phyloP scores from a whole-genome alignment of 2,113 vertebrate genomes.

The Hiodon tergisus region DNA sequence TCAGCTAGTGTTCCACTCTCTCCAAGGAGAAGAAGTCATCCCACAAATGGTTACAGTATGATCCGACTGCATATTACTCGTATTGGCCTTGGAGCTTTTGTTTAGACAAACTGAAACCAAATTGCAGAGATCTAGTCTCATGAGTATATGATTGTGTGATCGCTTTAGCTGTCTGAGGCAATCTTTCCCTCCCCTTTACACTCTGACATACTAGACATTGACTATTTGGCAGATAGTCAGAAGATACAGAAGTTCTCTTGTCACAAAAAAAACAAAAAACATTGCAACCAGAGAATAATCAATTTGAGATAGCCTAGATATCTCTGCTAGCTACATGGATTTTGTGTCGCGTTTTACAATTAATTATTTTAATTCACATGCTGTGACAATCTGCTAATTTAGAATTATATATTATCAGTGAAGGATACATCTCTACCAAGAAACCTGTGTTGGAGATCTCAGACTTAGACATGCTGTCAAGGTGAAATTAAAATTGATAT shows the following conservation, averaged over 20 bases:
- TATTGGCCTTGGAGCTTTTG: slow-evolving; percentile 17
- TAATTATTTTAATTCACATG: too few relatives aligned
- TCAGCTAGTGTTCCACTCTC: slow-evolving; percentile 10
- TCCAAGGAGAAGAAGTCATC: background rate
- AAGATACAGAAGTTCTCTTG: slow-evolving; percentile 46
- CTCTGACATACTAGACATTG: slow-evolving; percentile 45
- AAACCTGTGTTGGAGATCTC: too few relatives aligned
- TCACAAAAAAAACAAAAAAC: slow-evolving; percentile 27
- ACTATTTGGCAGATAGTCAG: slow-evolving; percentile 56
- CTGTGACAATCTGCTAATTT: too few relatives aligned
- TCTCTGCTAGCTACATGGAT: too few relatives aligned
- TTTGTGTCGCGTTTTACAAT: too few relatives aligned
- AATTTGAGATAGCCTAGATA: too few relatives aligned
- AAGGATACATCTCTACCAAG: too few relatives aligned
- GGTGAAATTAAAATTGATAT: too few relatives aligned
- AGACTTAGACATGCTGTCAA: too few relatives aligned
- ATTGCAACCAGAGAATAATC: background rate
- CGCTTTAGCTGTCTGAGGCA: slow-evolving; percentile 51
- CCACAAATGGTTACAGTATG: slow-evolving; percentile 26
- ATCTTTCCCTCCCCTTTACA: slow-evolving; percentile 51
- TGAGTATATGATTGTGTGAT: slow-evolving; percentile 52
- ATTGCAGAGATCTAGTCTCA: slow-evolving; percentile 50
- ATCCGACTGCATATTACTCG: slow-evolving; percentile 13
- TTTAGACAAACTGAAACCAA: slow-evolving; percentile 39
- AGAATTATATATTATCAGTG: too few relatives aligned